Evolutionary conservation across 1,140 invertebrate genomes (phyloP), one percentile per base, ranked within the genome.

Genomic region (Hirudo medicinalis): DNA sequence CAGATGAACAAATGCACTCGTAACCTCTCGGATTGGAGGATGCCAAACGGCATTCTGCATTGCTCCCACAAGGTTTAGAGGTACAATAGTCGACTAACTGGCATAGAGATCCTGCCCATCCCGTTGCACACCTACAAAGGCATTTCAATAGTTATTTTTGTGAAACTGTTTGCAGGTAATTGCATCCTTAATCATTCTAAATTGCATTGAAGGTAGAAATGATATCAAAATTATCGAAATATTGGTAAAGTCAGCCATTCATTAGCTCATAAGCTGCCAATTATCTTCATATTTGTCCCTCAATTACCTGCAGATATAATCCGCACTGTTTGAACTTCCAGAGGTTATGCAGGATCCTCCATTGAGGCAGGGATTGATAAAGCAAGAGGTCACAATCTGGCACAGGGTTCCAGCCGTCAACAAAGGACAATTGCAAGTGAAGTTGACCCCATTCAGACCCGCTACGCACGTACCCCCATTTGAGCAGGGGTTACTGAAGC

Each of bases 1-100:
- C 72, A 25, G 78, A 94, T 89, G 91, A 91, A 77, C 93, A 96
- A n/a, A 90, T 92, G 79, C 92, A 96, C 32, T 71, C 70, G n/a
- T 60, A 43, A 40, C 70, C 70, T 32, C 54, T 36, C n/a, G 54
- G n/a, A 63, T 54, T 32, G 13, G 32, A 29, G n/a, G 69, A 8
- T 17, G 13, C 32, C 29, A 49, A 25, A 0, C 25, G 54, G 17
- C 70, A 71, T 32, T 88, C 87, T 20, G 70, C 75, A n/a, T 72
- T 71, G 69, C 75, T 76, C 6, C 72, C 43, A 55, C 75, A 76
- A 0, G 70, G 70, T 22, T 63, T 71, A 11, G 27, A 71, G 4
- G 0, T 5, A 25, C 70, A 71, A 22, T 49, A 67, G 43, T 70
- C 29, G 67, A 53, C 69, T 5, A 43, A 53, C 43, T 27, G 54